Evolutionary conservation across 2,888 invertebrate genomes (phyloP).

Genomic region (Eremobia ochroleuca): DNA sequence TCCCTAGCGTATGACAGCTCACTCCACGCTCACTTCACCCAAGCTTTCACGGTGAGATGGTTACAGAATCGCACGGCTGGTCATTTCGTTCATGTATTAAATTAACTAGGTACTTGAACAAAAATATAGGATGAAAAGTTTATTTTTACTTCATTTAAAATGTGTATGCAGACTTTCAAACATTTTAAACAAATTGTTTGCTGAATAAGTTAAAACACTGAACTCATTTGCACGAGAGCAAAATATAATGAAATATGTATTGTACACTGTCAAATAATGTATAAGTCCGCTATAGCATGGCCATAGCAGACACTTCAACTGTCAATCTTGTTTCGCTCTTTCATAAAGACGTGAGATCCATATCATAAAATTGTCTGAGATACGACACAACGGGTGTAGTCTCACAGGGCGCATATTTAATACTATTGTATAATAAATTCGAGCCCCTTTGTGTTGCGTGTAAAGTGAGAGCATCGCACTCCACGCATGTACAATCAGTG

Average conservation of each 20-base stretch:
- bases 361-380: slow-evolving; percentile 46
- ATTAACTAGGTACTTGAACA: not conserved
- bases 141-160: not conserved
- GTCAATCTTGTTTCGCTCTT: slow-evolving; percentile 28
- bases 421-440: slow-evolving; percentile 61
- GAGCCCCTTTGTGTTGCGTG: slow-evolving; percentile 43
- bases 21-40: too few species aligned
- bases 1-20: too few species aligned
- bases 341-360: slow-evolving; percentile 26
- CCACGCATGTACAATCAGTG: slow-evolving; percentile 50
- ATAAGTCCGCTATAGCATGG: not conserved
- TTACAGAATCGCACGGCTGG: too few species aligned
- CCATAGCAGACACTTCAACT: not conserved
- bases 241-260: slow-evolving; percentile 18
- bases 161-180: not conserved
- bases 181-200: not conserved
- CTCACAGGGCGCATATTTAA: slow-evolving; percentile 44
- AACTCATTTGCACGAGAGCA: not conserved
- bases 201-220: slow-evolving; percentile 16
- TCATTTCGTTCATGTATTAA: not conserved
- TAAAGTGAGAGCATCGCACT: slow-evolving; percentile 31
- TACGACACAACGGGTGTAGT: slow-evolving; percentile 35
- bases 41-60: too few species aligned
- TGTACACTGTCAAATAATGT: not conserved
- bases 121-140: not conserved